Evolutionary conservation across 2,113 vertebrate genomes (phyloP).

Genomic region (Peromyscus californicus): DNA sequence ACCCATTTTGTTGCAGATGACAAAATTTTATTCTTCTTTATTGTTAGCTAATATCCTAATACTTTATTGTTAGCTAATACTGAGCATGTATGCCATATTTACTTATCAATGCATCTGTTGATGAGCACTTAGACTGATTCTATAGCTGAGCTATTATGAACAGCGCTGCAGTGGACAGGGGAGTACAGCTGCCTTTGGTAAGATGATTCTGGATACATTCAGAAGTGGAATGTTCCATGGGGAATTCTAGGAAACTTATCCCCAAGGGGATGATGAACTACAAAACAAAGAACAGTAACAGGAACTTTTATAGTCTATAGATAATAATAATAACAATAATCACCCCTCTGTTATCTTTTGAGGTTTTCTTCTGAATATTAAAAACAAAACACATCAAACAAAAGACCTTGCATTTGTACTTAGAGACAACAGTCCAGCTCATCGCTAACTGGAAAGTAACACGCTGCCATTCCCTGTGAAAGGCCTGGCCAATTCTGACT

Average conservation of each 20-base stretch:
- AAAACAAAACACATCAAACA: conserved; percentile 24
- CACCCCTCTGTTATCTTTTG: neutral
- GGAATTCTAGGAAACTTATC: neutral
- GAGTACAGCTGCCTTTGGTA: neutral
- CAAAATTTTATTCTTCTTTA: neutral
- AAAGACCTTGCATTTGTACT: neutral
- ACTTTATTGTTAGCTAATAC: neutral
- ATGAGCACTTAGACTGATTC: neutral
- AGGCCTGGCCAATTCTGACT: conserved; percentile 17
- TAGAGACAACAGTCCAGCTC: neutral
- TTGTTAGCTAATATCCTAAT: neutral
- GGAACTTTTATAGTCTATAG: neutral
- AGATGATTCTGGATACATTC: neutral
- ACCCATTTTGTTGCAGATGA: conserved; percentile 12
- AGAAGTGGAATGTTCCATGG: neutral
- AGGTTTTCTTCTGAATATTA: conserved; percentile 56
- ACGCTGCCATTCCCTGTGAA: conserved; percentile 23
- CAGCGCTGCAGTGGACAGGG: neutral
- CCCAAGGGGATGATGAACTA: neutral
- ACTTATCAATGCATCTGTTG: neutral
- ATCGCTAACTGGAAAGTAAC: neutral
- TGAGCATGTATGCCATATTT: neutral
- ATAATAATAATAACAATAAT: neutral
- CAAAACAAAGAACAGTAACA: neutral
- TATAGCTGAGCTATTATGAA: neutral